Conservation (phyloP, 1,140 invertebrate genomes). For the Apolygus lucorum region DNA sequence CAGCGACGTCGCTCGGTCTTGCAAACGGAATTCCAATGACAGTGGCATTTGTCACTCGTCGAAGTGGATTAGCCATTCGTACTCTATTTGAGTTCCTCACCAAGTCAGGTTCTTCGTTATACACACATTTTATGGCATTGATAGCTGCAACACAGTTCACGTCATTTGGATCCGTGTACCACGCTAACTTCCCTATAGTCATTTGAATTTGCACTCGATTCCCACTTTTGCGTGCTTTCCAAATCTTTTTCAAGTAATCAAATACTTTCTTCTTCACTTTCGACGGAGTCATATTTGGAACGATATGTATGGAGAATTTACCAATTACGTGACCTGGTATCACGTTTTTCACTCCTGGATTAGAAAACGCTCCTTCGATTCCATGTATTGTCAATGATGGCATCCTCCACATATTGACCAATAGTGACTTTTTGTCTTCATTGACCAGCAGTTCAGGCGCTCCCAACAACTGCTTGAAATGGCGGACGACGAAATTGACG, state of each 20-base stretch:
- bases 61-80: neutral
- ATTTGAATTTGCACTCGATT: neutral
- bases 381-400: slow-evolving; percentile 51
- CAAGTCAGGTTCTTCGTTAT: neutral
- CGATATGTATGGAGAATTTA: slow-evolving; percentile 55
- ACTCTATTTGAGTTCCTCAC: neutral
- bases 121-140: neutral
- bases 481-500: slow-evolving; percentile 49
- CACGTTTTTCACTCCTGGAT: slow-evolving; percentile 50
- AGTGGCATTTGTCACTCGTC: neutral
- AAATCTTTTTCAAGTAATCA: neutral
- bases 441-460: slow-evolving; percentile 33
- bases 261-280: neutral
- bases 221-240: neutral
- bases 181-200: neutral
- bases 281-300: slow-evolving; percentile 42
- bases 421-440: slow-evolving; percentile 35
- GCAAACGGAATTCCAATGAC: neutral
- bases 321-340: slow-evolving; percentile 54
- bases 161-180: neutral
- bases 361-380: slow-evolving; percentile 56
- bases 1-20: neutral
- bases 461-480: neutral
- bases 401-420: slow-evolving; percentile 50
- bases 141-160: neutral